Evolutionary conservation across 2,113 vertebrate species (phyloP).

Genomic region (Pseudorectes ferrugineus): DNA sequence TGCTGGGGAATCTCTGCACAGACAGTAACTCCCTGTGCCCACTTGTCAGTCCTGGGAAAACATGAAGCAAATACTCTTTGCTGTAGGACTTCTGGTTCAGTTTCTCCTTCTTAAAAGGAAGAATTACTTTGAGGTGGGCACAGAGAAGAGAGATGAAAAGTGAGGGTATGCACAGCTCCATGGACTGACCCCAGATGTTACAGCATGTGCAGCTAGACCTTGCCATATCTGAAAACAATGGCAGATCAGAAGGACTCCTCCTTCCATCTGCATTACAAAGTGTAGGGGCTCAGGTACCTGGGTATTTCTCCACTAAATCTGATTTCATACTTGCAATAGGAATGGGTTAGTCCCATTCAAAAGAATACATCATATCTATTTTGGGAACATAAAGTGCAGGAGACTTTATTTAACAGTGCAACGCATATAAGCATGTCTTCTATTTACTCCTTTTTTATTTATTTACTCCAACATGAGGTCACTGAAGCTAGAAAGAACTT

Average conservation of each 20-base stretch:
- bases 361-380: background rate
- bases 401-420: background rate
- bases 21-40: background rate
- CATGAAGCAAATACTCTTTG: background rate
- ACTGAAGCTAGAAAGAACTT: background rate
- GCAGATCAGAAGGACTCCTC: background rate
- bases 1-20: background rate
- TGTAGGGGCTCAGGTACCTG: accelerated
- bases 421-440: background rate
- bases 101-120: background rate
- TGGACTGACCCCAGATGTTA: background rate
- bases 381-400: background rate
- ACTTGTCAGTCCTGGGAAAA: background rate
- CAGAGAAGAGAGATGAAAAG: background rate
- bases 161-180: background rate
- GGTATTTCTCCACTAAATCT: background rate
- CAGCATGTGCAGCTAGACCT: background rate
- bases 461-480: background rate
- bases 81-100: too few relatives aligned
- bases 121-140: background rate
- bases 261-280: background rate
- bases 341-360: background rate
- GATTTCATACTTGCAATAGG: background rate
- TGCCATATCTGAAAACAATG: background rate
- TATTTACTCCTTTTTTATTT: background rate